Evolutionary conservation across 2,888 invertebrate genomes (phyloP).

Genomic region (Lithophane socia): DNA sequence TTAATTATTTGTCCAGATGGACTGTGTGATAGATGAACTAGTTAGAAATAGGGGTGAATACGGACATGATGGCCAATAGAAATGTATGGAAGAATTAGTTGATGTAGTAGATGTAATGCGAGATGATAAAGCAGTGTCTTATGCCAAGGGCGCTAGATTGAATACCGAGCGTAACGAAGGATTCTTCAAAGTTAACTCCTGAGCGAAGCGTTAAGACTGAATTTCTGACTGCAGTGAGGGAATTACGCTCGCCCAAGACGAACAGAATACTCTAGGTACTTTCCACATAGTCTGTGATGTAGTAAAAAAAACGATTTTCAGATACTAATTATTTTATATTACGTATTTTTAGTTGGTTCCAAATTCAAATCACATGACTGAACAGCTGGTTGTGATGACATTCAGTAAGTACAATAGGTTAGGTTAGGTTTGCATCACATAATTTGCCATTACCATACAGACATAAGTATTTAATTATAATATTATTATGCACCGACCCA

Average conservation of each 20-base stretch:
- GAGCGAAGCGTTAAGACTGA: not conserved
- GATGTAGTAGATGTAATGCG: not conserved
- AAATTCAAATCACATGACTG: not conserved
- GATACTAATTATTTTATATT: rapidly evolving
- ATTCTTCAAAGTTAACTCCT: not conserved
- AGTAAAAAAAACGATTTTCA: not conserved
- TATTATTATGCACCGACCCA: too few species aligned
- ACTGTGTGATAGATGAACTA: not conserved
- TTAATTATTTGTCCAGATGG: not conserved
- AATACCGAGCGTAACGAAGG: not conserved
- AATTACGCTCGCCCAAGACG: not conserved
- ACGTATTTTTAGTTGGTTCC: not conserved
- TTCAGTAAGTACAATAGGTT: not conserved
- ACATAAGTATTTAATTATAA: too few species aligned
- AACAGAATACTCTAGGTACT: too few species aligned
- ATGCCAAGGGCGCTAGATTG: not conserved
- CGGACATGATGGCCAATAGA: not conserved
- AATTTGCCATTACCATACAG: too few species aligned
- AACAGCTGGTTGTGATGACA: not conserved
- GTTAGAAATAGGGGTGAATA: not conserved
- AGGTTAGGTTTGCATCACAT: too few species aligned
- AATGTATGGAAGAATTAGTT: not conserved
- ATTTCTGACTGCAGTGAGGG: not conserved
- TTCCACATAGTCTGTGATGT: too few species aligned
- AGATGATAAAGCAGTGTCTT: not conserved